Evolutionary conservation across 2,797 vertebrate genomes (phyloP).

Genomic region (Xenopus petersii): DNA sequence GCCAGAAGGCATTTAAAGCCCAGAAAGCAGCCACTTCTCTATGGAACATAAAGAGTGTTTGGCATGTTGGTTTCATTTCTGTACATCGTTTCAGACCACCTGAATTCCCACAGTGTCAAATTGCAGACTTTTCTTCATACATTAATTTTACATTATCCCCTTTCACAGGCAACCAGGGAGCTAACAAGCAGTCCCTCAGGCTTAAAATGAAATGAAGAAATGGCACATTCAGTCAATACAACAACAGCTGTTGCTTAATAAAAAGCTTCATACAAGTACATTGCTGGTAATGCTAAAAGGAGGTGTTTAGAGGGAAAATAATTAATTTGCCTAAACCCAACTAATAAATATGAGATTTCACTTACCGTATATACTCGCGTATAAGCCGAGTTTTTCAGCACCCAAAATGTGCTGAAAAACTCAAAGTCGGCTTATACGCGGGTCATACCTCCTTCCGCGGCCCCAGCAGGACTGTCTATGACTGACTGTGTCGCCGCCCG

Average conservation of each 20-base stretch:
- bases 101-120: constrained; percentile 65
- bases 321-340: neutral
- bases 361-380: no score
- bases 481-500: no score
- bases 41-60: constrained; percentile 11
- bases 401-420: no score
- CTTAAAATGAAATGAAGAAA: constrained; percentile 51
- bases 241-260: constrained; percentile 46
- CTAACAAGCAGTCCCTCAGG: constrained; percentile 56
- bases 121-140: constrained; percentile 51
- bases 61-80: constrained; percentile 44
- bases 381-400: no score
- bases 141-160: constrained; percentile 59
- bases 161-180: constrained; percentile 57
- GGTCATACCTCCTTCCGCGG: no score
- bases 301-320: constrained; percentile 49
- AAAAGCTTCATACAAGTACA: constrained; percentile 47
- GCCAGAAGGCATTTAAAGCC: constrained; percentile 12
- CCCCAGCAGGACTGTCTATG: no score
- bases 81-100: constrained; percentile 52
- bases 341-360: constrained; percentile 2
- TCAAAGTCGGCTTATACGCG: no score
- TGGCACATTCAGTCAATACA: constrained; percentile 54
- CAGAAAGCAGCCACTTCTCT: constrained; percentile 15
- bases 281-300: constrained; percentile 31